Percentiles rank a stretch among this genome's conserved stretches.
phyloP scores from a whole-genome alignment of 64 coral and sea anemone genomes.

The Actinia equina region DNA sequence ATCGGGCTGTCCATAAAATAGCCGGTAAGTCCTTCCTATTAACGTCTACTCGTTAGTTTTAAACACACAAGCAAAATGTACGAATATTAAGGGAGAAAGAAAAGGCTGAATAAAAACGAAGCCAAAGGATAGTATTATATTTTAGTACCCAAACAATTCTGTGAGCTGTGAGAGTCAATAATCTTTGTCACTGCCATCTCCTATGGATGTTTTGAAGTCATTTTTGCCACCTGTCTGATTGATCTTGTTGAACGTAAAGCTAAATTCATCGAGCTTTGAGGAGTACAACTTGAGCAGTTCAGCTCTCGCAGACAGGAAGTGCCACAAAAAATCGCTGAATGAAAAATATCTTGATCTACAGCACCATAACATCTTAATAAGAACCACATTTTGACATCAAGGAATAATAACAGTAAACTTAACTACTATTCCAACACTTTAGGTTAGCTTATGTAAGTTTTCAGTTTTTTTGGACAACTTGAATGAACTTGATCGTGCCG shows the following conservation, averaged over 20 bases:
- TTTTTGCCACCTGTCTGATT: neutral
- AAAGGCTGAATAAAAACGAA: neutral
- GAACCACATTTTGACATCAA: neutral
- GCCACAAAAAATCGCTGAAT: neutral
- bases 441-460: neutral
- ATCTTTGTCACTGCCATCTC: neutral
- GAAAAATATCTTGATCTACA: neutral
- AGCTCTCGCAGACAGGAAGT: neutral
- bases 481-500: neutral
- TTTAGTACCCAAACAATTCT: neutral
- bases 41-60: neutral
- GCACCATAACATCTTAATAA: neutral
- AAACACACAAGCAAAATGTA: neutral
- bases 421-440: neutral
- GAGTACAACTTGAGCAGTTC: neutral
- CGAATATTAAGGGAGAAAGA: neutral
- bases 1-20: slow-evolving; percentile 61
- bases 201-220: slow-evolving; percentile 13
- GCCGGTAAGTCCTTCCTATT: slow-evolving; percentile 37
- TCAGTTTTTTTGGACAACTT: neutral
- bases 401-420: neutral
- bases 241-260: slow-evolving; percentile 5
- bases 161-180: neutral
- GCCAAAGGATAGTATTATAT: neutral
- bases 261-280: neutral